Conservation (phyloP, 2,113 vertebrate genomes). For the Sterna hirundo region DNA sequence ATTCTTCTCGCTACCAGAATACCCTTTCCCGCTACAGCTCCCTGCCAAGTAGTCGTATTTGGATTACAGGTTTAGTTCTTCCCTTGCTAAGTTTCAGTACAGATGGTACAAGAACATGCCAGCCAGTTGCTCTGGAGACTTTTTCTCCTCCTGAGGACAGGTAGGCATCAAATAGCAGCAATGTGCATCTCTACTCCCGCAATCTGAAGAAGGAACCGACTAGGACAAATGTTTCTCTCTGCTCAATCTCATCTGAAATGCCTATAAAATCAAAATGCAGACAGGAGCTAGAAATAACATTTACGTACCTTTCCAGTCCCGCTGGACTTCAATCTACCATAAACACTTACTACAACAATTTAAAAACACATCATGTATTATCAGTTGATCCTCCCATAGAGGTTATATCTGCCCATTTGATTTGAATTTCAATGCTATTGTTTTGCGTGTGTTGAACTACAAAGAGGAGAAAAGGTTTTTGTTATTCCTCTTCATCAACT, state of each 20-base stretch:
- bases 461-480: slow-evolving; percentile 56
- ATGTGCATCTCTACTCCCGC: neutral
- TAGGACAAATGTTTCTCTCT: neutral
- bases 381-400: neutral
- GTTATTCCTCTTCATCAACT: slow-evolving; percentile 59
- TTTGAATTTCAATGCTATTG: slow-evolving; percentile 58
- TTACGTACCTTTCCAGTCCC: neutral
- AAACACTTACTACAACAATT: slow-evolving; percentile 1
- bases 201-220: neutral
- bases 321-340: neutral
- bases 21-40: neutral
- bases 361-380: neutral
- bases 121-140: neutral
- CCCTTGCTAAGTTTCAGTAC: neutral
- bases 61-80: neutral
- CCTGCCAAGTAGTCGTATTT: neutral
- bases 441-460: slow-evolving; percentile 56
- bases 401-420: slow-evolving; percentile 26
- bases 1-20: neutral
- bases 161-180: neutral
- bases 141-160: neutral
- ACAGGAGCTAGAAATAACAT: neutral
- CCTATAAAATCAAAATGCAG: neutral
- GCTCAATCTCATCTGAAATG: neutral
- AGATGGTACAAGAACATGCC: neutral